Base-by-base conservation (phyloP, 2,113 vertebrate genomes). In the Sphaerodactylus townsendi region DNA sequence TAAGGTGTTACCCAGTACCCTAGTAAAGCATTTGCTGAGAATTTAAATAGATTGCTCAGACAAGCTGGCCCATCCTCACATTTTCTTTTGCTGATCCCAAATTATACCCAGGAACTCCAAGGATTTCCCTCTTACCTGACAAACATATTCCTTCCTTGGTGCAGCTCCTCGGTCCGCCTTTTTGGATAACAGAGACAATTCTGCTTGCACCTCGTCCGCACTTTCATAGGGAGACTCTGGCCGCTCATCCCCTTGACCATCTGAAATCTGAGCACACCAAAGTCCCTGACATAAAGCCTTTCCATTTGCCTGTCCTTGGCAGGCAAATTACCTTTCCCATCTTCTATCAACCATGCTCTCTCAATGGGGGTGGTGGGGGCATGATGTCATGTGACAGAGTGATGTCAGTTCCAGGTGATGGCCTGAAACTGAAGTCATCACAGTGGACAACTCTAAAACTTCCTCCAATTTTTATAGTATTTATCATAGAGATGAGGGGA, bases 181-280 rank as follows among this genome's bases (percentile, higher is more conserved):
- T 91, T 98, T 99, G 2, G 96, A 97, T 4, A 96, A 95, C 85
- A 95, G 62, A 74, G 96, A 97, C 37, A 87, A 92, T 88, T 97
- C 95, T 1, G 95, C 95, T 85, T 96, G 96, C 15, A 94, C 95
- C 72, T 98, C 98, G 4, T 99, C 98, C 7, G 98, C 96, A 76
- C 98, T 98, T 91, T 98, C 98, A 25, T 96, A 97, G 0, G 98
- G 98, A 71, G 98, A 99, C 72, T 98, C 98, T 0, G 97, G 97
- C 33, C 97, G 96, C 81, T 97, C 98, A 30, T 99, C 98, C 77
- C 97, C 96, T 17, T 92, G 94, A 89, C 96, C 93, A 82, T 97
- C 97, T 0, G 91, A 97, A 74, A 96, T 96, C 98, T 99, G 93
- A 85, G 92, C 92, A 90, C 84, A 65, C 28, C 59, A 62, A 62